Evolutionary conservation across 53 echinoderm and acorn worm species (phyloP), one percentile per base, ranked within the genome.

Genomic region (Luidia sarsii): DNA sequence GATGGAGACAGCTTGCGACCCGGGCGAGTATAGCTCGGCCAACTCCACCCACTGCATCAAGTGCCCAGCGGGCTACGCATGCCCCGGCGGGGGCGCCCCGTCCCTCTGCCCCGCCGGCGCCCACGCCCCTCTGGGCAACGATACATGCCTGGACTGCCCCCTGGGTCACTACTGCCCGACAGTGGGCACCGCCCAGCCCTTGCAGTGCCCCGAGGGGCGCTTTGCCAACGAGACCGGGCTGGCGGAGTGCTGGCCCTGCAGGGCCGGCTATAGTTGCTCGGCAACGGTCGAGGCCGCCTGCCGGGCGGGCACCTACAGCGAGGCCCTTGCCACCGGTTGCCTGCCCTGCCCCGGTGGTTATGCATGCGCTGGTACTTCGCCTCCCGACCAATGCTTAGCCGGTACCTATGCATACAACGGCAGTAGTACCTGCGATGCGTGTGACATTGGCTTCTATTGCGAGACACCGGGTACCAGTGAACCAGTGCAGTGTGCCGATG

Each of bases 391-490:
- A 30, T 95, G 95, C 41, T 24, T n/a, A 10, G 71, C 88, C 33
- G 92, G 95, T 1, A 68, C 14, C 32, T 95, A 90, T 67, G 90
- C 92, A 13, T 68, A 38, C 9, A 93, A 92, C 79, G 95, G 90
- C 7, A 95, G 95, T 48, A 63, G 61, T 9, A 57, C 75, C 22
- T 95, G 95, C 36, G 71, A 50, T 13, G 51, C 66, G 10, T 95
- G 95, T 66, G 85, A 88, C 8, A 35, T 79, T 7, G 95, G 95
- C 31, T 75, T 83, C 57, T 85, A 93, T 48, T 95, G 95, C 53
- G 92, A 92, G 10, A 50, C 70, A 0, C 41, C 53, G 25, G 90
- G 92, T 1, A 92, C 79, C 14, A 21, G 39, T 32, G 92, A 92
- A 36, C 88, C 95, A 13, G 49, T 90, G 15, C 84, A 82, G 54